Percentiles rank a stretch among this genome's conserved stretches.
phyloP scores from a whole-genome alignment of 2,888 invertebrate species.

The Heliconius sara region DNA sequence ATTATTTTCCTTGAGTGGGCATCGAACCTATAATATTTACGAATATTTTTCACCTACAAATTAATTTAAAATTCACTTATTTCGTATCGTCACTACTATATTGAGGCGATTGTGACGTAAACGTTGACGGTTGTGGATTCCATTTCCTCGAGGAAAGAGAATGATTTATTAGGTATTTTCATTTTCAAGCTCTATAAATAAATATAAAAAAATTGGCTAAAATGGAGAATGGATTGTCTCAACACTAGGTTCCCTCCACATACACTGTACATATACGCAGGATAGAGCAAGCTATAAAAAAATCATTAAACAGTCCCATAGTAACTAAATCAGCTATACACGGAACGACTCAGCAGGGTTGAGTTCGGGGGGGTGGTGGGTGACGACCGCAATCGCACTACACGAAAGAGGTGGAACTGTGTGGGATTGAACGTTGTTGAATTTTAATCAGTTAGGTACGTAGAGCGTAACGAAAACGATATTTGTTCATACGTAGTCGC shows the following conservation, averaged over 20 bases:
- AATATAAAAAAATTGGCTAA: not conserved
- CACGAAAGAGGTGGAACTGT: conserved; percentile 28
- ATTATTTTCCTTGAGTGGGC: no score
- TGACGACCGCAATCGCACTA: not conserved
- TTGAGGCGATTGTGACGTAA: no score
- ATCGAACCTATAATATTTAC: no score
- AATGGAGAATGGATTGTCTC: not conserved
- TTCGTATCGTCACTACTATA: no score
- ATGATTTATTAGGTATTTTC: not conserved
- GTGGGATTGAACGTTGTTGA: conserved; percentile 30
- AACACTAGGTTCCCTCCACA: not conserved
- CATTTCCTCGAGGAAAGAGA: not conserved
- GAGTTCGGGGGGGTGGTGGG: not conserved
- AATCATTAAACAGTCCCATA: not conserved
- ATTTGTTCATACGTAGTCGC: conserved; percentile 5
- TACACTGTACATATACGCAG: not conserved
- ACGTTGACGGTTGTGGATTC: not conserved
- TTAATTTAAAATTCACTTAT: no score
- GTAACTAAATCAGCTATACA: not conserved
- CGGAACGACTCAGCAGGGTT: not conserved
- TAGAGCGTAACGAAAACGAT: conserved; percentile 17
- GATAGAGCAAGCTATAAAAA: not conserved
- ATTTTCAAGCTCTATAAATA: not conserved
- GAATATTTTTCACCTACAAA: no score
- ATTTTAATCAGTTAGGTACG: conserved; percentile 23